Base-by-base conservation (phyloP, 2,113 vertebrate genomes). In the Tachysurus vachellii region DNA sequence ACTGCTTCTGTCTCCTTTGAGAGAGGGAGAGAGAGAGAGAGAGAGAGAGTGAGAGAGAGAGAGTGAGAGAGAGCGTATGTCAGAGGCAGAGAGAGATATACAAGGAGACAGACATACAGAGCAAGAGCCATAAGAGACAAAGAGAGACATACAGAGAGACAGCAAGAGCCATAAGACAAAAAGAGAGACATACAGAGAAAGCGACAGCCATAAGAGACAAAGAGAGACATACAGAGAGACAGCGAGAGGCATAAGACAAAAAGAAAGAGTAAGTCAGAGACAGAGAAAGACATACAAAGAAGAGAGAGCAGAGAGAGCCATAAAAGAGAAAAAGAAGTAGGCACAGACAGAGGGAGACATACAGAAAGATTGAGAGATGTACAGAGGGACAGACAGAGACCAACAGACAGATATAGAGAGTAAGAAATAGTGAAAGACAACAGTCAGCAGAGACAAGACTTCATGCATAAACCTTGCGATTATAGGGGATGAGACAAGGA, bases 1-100 rank as follows among this genome's bases (percentile, higher is more conserved):
- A 0, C 97, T 99, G 94, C 95, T 97, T 54, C 98, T 95, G 95
- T 99, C 98, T 88, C 97, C 97, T 88, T 56, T 54, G 57, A 66
- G 16, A 83, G 87, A 0, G 13, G 82, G 62, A 36, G 21, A 75
- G 0, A 75, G 9, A 73, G 19, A 9, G 19, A 28, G 0, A 16
- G 0, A 26, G 44, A 53, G 11, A n/a, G 44, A n/a, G 4, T 4
- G n/a, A n/a, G 11, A 50, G 23, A 50, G 3, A n/a, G 0, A n/a
- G 12, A 77, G 13, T 54, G 4, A 28, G 0, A 8, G 4, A 28
- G 12, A 77, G 13, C 28, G 4, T 16, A 0, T 8, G 4, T 16
- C 5, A 76, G 23, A 76, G 4, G 1, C 11, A 50, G 0, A 53
- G 5, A 77, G 75, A 54, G 4, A 54, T 5, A 54, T 2, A 54